phyloP scores from a whole-genome alignment of 92 coral and sea anemone species.

The Actinernus sp. region DNA sequence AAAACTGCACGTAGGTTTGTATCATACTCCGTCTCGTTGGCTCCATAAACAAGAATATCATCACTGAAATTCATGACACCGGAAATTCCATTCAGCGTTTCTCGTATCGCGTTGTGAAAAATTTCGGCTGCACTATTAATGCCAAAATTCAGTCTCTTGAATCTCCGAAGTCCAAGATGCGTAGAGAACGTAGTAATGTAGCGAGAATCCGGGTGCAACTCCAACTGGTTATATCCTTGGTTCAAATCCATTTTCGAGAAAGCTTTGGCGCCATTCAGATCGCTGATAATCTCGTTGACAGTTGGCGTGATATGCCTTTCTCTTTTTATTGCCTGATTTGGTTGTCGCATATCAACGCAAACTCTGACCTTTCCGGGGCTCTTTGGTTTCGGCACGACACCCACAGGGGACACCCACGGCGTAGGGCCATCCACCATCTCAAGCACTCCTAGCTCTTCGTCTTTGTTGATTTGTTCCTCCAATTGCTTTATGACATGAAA shows the following conservation, averaged over 20 bases:
- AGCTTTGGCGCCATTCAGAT: constrained; percentile 53
- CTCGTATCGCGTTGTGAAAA: constrained; percentile 57
- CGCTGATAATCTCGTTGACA: constrained; percentile 43
- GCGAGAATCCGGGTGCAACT: constrained; percentile 59
- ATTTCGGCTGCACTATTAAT: constrained; percentile 66
- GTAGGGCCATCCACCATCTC: constrained; percentile 60
- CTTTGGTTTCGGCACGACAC: constrained; percentile 65
- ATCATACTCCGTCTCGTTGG: constrained; percentile 41
- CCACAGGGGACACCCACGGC: constrained; percentile 69
- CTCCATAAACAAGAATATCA: constrained; percentile 44
- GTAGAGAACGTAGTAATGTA: constrained; percentile 67
- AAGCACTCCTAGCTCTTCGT: constrained; percentile 34
- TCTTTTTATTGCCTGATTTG: constrained; percentile 58
- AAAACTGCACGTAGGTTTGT: constrained; percentile 39
- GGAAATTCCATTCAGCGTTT: constrained; percentile 55
- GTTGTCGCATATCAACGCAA: constrained; percentile 65
- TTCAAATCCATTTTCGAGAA: constrained; percentile 63
- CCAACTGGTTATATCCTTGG: constrained; percentile 73
- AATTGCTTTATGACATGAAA: constrained; percentile 51
- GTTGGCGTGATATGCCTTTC: constrained; percentile 70
- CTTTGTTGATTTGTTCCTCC: constrained; percentile 27
- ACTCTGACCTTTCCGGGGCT: constrained; percentile 55
- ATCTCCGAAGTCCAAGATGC: constrained; percentile 57
- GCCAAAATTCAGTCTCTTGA: constrained; percentile 62
- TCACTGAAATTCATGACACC: constrained; percentile 63